These are phyloP conservation scores for Acromyrmex echinatior DNA, from an alignment of 1,140 invertebrate genomes.

Conservation along the genomic window DNA sequence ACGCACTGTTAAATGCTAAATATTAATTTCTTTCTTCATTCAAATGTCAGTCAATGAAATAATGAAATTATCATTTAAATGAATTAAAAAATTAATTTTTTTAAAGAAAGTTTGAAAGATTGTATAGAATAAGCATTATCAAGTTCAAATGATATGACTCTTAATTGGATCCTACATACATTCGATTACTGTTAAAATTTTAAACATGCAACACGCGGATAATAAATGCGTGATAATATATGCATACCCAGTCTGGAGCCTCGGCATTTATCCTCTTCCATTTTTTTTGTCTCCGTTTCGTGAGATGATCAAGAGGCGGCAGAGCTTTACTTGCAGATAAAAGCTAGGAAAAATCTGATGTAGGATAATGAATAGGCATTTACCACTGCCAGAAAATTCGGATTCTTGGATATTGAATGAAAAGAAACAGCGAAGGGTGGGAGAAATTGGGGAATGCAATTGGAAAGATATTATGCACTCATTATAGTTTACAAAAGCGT, in stretches of 20 bases:
- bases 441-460: not conserved
- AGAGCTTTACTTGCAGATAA: not conserved
- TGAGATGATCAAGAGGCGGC: not conserved
- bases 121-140: not conserved
- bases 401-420: not conserved
- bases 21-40: not conserved
- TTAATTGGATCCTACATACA: not conserved
- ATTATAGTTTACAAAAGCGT: constrained; percentile 49
- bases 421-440: not conserved
- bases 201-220: not conserved
- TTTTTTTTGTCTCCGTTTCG: not conserved
- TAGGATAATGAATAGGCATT: constrained; percentile 12
- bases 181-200: not conserved
- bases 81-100: not conserved
- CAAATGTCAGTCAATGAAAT: not conserved
- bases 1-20: not conserved
- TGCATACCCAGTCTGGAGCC: not conserved
- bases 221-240: not conserved
- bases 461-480: not conserved
- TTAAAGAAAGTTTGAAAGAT: not conserved
- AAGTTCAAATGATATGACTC: not conserved
- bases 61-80: not conserved
- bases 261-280: not conserved
- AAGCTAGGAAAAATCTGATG: not conserved
- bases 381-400: constrained; percentile 13